Evolutionary conservation across 2,888 invertebrate species (phyloP).

Genomic region (Smittia sp.): DNA sequence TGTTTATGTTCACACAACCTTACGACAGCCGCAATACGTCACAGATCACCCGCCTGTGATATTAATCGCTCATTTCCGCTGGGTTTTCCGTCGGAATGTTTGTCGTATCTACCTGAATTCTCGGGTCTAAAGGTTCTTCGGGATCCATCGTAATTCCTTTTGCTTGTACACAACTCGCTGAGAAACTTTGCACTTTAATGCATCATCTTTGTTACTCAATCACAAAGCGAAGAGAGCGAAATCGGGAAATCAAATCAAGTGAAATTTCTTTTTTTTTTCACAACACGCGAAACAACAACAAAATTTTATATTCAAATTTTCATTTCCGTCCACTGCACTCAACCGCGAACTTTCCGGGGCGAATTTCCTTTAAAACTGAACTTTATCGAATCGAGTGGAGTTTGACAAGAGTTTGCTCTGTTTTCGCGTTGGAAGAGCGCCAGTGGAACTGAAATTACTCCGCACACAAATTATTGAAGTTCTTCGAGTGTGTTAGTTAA

Average conservation of each 20-base stretch:
- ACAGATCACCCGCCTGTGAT: not conserved
- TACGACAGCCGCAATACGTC: not conserved
- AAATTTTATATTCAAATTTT: not conserved
- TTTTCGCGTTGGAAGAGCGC: not conserved
- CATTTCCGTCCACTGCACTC: not conserved
- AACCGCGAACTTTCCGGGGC: not conserved
- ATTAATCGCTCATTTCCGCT: not conserved
- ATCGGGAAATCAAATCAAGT: conserved; percentile 11
- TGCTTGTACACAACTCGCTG: too few species aligned
- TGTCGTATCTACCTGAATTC: conserved; percentile 39
- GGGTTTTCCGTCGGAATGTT: not conserved
- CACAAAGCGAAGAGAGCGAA: not conserved
- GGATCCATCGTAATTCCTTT: not conserved
- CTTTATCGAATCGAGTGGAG: not conserved
- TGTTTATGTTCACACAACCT: conserved; percentile 23
- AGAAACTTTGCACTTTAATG: not conserved
- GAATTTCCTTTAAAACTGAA: not conserved
- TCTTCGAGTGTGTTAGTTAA: not conserved
- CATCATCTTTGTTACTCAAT: not conserved
- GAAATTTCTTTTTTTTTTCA: conserved; percentile 18
- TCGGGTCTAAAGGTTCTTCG: conserved; percentile 27
- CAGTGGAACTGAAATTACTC: not conserved
- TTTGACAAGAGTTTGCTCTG: not conserved
- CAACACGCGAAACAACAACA: conserved; percentile 13
- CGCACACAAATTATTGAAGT: not conserved